These are phyloP conservation scores for Otus sunia DNA, from an alignment of 2,113 vertebrate genomes.

Conservation along the genomic window DNA sequence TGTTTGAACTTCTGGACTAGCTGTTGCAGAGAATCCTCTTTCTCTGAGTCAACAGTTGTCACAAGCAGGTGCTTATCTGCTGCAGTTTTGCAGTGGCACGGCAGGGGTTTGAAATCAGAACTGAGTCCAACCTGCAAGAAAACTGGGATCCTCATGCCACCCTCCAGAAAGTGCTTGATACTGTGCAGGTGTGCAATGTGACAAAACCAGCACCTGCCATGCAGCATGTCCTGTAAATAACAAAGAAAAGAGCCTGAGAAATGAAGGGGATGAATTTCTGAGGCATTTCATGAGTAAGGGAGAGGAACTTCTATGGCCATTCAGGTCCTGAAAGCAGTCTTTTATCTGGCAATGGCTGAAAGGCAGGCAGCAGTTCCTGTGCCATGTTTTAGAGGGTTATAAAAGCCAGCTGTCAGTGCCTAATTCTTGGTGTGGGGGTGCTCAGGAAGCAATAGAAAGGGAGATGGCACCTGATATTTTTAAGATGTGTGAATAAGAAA, in stretches of 20 bases:
- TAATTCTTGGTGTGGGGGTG: background rate
- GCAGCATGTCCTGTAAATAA: conserved; percentile 80
- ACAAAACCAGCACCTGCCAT: conserved; percentile 82
- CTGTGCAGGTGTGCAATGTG: conserved; percentile 56
- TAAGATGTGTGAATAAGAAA: background rate
- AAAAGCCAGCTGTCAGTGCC: background rate
- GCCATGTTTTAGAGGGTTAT: background rate
- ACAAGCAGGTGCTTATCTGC: background rate
- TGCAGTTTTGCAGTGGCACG: conserved; percentile 80
- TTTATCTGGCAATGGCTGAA: background rate
- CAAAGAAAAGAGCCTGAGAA: background rate
- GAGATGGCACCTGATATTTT: background rate
- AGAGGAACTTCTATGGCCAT: background rate
- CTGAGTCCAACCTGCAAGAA: conserved; percentile 74
- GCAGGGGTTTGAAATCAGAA: conserved; percentile 69
- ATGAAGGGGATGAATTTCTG: background rate
- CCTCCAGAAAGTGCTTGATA: conserved; percentile 61
- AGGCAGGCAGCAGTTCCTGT: background rate
- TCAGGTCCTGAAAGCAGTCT: background rate
- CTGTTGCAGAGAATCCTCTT: background rate
- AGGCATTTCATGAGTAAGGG: background rate
- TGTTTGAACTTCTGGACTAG: background rate
- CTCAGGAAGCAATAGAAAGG: background rate
- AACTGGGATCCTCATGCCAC: conserved; percentile 29
- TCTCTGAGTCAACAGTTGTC: background rate